Evolutionary conservation across 2,888 invertebrate species (phyloP), one percentile per base, ranked within the genome.

Genomic region (Meghimatium bilineatum): DNA sequence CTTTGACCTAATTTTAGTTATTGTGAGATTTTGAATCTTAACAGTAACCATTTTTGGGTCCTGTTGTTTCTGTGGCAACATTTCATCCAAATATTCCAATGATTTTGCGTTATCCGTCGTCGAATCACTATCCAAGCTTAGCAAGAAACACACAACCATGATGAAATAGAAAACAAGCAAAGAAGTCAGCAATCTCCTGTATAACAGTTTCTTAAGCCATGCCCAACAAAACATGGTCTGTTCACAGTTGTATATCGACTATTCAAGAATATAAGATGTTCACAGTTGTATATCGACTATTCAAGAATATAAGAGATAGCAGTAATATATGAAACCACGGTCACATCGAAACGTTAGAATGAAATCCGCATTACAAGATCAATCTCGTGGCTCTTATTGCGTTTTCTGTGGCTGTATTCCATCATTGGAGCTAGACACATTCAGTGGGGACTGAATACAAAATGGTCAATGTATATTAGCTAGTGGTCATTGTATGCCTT

Each of bases 141-240:
- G 1, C 8, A 81, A 8, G 49, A 63, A 81, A 23, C 74, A 17
- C 8, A 75, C 38, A 14, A 75, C 49, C 36, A 81, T 44, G 0
- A 63, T 6, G 32, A 81, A 29, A 49, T 81, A 81, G 2, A 44
- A 60, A 34, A 81, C 0, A 5, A 81, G 44, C 63, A 81, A 20
- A 17, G 75, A 14, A 26, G 66, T 38, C n/a, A 81, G 49, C 23
- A 75, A 29, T 49, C 63, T 81, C 26, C 66, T 23, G 66, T 38
- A 63, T 1, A 44, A 3, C 10, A 69, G 36, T 80, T 29, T 14
- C 69, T 49, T 67, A 12, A 52, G 3, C 29, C 52, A 67, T 67
- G 32, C 52, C 67, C 26, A 69, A 23, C 69, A 23, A 69, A 69
- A 32, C 69, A 80, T 69, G 23, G 32, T 60, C 34, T 17, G 1